Conservation (phyloP, 2,888 invertebrate genomes). For the Lochmaea crataegi region DNA sequence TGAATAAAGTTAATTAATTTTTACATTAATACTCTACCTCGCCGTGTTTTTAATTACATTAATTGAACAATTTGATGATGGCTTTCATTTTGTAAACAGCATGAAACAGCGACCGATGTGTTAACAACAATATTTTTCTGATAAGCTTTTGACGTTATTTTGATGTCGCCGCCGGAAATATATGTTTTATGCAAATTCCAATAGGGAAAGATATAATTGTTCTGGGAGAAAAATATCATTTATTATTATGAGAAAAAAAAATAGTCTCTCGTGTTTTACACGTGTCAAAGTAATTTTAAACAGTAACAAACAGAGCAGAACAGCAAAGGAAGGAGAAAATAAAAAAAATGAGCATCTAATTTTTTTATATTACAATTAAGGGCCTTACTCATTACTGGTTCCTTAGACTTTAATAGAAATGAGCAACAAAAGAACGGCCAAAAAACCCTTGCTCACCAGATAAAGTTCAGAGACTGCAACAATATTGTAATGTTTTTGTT, state of each 20-base stretch:
- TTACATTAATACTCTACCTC: neutral
- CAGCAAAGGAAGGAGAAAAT: neutral
- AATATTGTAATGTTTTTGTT: no score
- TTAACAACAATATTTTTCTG: constrained; percentile 12
- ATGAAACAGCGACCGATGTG: neutral
- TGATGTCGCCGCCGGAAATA: neutral
- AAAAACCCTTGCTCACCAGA: no score
- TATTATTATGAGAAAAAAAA: neutral
- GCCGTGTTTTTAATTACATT: constrained; percentile 12
- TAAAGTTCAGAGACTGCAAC: no score
- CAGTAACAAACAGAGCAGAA: neutral
- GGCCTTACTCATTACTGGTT: no score
- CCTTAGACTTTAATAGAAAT: no score
- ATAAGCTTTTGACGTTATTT: neutral
- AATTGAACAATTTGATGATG: constrained; percentile 6
- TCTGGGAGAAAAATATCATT: constrained; percentile 2
- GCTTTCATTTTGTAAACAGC: constrained; percentile 11
- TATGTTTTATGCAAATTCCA: neutral
- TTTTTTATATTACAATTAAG: no score
- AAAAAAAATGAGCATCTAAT: no score
- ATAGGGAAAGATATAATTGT: neutral
- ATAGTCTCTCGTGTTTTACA: neutral
- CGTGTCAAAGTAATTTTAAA: neutral
- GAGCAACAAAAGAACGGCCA: no score
- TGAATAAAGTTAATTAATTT: constrained; percentile 1